Conservation (phyloP, 2,888 invertebrate genomes). For the Eupithecia insigniata region DNA sequence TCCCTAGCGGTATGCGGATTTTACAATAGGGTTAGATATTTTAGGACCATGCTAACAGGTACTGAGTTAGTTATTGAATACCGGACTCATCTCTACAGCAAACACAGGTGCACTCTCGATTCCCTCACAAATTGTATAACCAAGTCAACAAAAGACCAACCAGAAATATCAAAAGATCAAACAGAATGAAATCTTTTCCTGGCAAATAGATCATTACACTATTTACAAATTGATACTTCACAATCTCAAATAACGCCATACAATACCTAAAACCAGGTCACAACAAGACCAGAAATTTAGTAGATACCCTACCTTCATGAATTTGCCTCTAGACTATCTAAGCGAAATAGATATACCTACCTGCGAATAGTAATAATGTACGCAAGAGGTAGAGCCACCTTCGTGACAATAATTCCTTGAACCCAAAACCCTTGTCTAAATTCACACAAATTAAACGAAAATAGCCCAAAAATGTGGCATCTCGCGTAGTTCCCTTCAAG, state of each 20-base stretch:
- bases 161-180: too few relatives aligned
- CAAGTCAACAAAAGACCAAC: too few relatives aligned
- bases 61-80: too few relatives aligned
- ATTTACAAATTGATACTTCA: neutral
- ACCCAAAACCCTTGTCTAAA: constrained; percentile 14
- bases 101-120: too few relatives aligned
- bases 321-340: neutral
- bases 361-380: neutral
- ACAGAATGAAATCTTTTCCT: neutral
- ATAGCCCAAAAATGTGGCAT: constrained; percentile 40
- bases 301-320: neutral
- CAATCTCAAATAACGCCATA: neutral
- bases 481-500: constrained; percentile 41
- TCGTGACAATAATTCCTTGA: neutral
- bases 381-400: neutral
- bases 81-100: too few relatives aligned
- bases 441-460: constrained; percentile 23
- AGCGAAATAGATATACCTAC: neutral
- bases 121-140: too few relatives aligned
- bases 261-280: neutral
- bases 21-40: too few relatives aligned
- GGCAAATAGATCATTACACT: neutral
- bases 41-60: too few relatives aligned
- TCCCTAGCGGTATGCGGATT: too few relatives aligned
- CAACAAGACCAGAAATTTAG: neutral